Conservation (phyloP, 2,113 vertebrate species). For the Hiodon alosoides region DNA sequence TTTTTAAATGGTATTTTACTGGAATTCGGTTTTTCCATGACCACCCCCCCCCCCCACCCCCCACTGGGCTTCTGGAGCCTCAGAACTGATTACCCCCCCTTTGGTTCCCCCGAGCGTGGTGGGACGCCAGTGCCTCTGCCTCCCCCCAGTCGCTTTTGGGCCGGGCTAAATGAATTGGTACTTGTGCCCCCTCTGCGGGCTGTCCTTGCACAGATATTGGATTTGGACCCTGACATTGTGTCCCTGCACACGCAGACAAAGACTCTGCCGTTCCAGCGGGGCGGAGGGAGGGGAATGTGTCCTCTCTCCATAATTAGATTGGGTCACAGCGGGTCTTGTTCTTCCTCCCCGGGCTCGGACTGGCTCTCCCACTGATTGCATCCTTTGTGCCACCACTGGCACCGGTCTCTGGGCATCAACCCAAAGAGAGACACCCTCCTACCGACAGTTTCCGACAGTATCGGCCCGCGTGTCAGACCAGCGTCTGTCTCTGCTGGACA, state of each 20-base stretch:
- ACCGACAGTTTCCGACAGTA: not conserved
- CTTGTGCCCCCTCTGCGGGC: not conserved
- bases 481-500: too few species aligned
- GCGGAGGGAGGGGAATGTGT: not conserved
- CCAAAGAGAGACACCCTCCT: not conserved
- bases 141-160: not conserved
- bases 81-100: conserved; percentile 6
- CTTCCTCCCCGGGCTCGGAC: not conserved
- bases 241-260: not conserved
- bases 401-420: not conserved
- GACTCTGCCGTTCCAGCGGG: not conserved
- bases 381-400: not conserved
- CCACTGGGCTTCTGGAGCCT: not conserved
- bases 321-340: not conserved
- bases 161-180: conserved; percentile 15
- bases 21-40: too few species aligned
- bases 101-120: not conserved
- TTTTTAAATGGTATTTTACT: too few species aligned
- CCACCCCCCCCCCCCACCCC: not conserved
- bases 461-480: too few species aligned
- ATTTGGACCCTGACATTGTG: conserved; percentile 14
- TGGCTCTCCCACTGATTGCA: conserved; percentile 10
- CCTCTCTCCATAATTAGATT: conserved; percentile 12
- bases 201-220: conserved; percentile 3
- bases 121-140: not conserved